These are phyloP conservation scores for Tromatobia lineatoria DNA, from an alignment of 2,888 invertebrate species.

Conservation along the genomic window DNA sequence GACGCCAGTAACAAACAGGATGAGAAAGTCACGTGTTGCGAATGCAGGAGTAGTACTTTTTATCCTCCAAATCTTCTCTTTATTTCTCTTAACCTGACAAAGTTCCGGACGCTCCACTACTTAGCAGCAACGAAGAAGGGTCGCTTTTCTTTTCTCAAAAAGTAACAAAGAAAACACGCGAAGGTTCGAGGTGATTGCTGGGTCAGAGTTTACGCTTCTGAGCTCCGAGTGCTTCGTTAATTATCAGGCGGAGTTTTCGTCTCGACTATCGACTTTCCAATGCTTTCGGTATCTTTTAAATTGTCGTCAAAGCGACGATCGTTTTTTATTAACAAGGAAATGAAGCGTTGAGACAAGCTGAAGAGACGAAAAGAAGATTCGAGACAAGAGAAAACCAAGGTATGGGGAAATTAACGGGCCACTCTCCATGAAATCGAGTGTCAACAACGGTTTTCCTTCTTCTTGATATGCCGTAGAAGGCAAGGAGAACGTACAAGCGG, in stretches of 20 bases:
- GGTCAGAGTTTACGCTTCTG: conserved; percentile 45
- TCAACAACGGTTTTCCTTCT: conserved; percentile 23
- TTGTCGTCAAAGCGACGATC: conserved; percentile 52
- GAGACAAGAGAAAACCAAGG: background rate
- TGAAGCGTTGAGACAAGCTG: conserved; percentile 35
- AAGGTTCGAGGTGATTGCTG: conserved; percentile 36
- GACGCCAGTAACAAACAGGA: too few species aligned
- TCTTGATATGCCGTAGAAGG: background rate
- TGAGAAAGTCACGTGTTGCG: too few species aligned
- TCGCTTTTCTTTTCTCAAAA: conserved; percentile 44
- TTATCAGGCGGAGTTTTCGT: conserved; percentile 67
- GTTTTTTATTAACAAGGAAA: conserved; percentile 52
- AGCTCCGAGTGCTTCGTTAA: conserved; percentile 59
- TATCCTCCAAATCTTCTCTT: background rate
- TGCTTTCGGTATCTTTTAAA: conserved; percentile 8
- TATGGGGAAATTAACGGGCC: conserved; percentile 57
- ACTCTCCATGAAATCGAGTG: conserved; percentile 53
- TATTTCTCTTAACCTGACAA: conserved; percentile 53
- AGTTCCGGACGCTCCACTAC: conserved; percentile 50
- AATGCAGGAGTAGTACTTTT: background rate
- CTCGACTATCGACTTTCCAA: conserved; percentile 68
- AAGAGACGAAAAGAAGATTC: background rate
- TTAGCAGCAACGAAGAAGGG: conserved; percentile 27
- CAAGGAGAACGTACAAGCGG: background rate
- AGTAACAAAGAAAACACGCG: conserved; percentile 44